Percentiles rank a stretch among this genome's conserved stretches.
phyloP scores from a whole-genome alignment of 1,140 invertebrate genomes.

The Drosophila arawakana region DNA sequence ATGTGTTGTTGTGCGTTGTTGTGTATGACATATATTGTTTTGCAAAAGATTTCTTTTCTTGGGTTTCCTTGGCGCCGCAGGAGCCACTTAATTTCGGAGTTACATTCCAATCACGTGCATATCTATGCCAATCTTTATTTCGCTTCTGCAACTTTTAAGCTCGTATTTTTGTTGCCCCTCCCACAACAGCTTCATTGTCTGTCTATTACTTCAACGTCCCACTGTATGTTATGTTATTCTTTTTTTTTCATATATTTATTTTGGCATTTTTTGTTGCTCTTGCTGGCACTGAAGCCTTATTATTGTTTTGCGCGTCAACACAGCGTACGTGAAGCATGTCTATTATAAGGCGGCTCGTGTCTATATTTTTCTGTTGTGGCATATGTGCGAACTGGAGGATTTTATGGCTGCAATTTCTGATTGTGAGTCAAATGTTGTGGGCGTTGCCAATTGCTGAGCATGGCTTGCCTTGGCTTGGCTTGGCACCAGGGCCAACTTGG shows the following conservation, averaged over 20 bases:
- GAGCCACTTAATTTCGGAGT: conserved; percentile 76
- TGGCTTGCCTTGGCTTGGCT: neutral
- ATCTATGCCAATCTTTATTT: conserved; percentile 78
- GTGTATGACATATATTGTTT: conserved; percentile 80
- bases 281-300: conserved; percentile 40
- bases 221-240: conserved; percentile 1
- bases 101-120: conserved; percentile 81
- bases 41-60: conserved; percentile 54
- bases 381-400: conserved; percentile 13
- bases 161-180: conserved; percentile 16
- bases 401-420: conserved; percentile 14
- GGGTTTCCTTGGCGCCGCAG: conserved; percentile 53
- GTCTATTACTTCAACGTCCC: conserved; percentile 7
- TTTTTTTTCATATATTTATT: conserved; percentile 22
- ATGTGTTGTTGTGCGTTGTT: conserved; percentile 21
- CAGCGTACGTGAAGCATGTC: conserved; percentile 45
- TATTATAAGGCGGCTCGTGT: conserved; percentile 37
- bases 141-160: conserved; percentile 66
- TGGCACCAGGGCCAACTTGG: conserved; percentile 20
- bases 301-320: conserved; percentile 55
- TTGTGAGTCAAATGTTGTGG: conserved; percentile 38
- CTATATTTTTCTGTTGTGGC: conserved; percentile 19
- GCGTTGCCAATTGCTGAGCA: conserved; percentile 43
- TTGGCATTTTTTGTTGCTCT: conserved; percentile 21
- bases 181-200: neutral